phyloP scores from a whole-genome alignment of 2,888 invertebrate species.

The Altica lythri region DNA sequence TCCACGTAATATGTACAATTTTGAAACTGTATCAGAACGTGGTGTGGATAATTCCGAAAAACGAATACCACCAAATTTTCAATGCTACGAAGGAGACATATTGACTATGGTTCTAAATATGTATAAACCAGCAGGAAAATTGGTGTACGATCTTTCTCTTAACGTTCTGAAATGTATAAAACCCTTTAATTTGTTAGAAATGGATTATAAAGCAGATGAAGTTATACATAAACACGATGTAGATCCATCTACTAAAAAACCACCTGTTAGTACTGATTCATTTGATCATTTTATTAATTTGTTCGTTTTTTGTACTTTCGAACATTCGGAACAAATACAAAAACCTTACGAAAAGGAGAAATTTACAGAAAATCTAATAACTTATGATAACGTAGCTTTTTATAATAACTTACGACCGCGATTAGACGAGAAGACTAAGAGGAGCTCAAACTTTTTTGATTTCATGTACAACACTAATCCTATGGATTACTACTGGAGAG shows the following conservation, averaged over 20 bases:
- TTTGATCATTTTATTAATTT: constrained; percentile 32
- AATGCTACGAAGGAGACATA: constrained; percentile 36
- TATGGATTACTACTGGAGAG: constrained; percentile 42
- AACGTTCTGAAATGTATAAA: constrained; percentile 33
- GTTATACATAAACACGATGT: constrained; percentile 35
- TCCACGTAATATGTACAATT: not conserved
- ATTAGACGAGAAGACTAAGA: not conserved
- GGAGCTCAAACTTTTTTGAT: not conserved
- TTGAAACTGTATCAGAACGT: too few relatives aligned
- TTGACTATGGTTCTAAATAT: constrained; percentile 36
- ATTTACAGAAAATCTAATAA: constrained; percentile 30
- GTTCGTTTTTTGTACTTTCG: constrained; percentile 33
- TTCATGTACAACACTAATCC: constrained; percentile 11
- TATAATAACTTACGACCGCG: constrained; percentile 17
- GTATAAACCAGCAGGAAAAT: constrained; percentile 36
- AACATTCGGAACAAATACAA: not conserved
- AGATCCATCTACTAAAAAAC: constrained; percentile 28
- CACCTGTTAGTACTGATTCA: too few relatives aligned
- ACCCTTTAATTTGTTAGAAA: constrained; percentile 27
- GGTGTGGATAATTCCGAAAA: not conserved
- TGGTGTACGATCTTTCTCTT: constrained; percentile 31
- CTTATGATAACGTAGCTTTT: constrained; percentile 19
- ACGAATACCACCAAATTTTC: not conserved
- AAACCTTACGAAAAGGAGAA: constrained; percentile 8
- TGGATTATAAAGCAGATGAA: constrained; percentile 21